Evolutionary conservation across 2,797 vertebrate genomes (phyloP).

Genomic region (Leontocebus nigricollis): DNA sequence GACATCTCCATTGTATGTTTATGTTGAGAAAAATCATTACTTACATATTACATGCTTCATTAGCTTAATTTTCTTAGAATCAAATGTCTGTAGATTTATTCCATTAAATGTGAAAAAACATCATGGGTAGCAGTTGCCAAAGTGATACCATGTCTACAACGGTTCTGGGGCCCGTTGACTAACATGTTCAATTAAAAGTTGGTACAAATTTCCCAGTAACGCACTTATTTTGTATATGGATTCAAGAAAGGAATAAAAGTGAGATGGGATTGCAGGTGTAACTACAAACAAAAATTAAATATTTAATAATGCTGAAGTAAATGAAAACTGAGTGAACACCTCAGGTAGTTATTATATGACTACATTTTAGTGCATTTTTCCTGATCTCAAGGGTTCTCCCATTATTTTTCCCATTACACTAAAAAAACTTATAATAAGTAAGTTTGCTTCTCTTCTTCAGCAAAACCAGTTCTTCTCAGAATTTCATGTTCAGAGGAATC

Average conservation of each 20-base stretch:
- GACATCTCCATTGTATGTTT: constrained; percentile 47
- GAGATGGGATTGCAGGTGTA: neutral
- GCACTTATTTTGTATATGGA: neutral
- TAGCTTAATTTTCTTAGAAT: neutral
- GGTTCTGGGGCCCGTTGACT: neutral
- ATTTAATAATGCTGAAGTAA: neutral
- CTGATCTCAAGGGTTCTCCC: neutral
- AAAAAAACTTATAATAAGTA: neutral
- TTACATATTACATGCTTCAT: constrained; percentile 34
- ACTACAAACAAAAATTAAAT: constrained; percentile 12
- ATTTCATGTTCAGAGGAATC: neutral
- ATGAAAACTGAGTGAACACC: neutral
- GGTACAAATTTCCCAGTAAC: neutral
- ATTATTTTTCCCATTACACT: neutral
- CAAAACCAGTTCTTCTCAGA: neutral
- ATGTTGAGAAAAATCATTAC: neutral
- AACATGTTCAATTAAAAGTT: neutral
- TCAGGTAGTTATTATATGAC: neutral
- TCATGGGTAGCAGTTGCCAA: neutral
- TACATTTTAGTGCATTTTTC: neutral
- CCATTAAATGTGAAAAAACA: neutral
- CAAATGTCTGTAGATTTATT: neutral
- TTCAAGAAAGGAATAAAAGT: neutral
- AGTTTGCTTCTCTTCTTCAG: neutral
- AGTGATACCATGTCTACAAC: neutral